Percentiles rank a stretch among this genome's conserved stretches.
phyloP scores from a whole-genome alignment of 1,140 invertebrate species.

The Ctenoplectra terminalis region DNA sequence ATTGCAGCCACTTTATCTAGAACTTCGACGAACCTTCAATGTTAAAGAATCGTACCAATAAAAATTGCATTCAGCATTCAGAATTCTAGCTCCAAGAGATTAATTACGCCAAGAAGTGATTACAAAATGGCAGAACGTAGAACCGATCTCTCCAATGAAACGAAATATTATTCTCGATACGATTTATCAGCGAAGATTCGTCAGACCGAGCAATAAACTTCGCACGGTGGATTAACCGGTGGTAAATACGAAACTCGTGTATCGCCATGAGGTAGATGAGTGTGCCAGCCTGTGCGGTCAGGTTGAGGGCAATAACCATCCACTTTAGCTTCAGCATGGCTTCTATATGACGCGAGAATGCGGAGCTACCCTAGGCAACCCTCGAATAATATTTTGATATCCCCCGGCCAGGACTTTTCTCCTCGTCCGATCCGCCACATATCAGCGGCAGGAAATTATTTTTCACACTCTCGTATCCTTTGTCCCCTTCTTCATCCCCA shows the following conservation, averaged over 20 bases:
- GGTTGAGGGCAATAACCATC: slow-evolving; percentile 55
- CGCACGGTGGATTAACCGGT: background rate
- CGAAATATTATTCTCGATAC: too few relatives aligned
- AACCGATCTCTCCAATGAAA: too few relatives aligned
- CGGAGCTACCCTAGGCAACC: slow-evolving; percentile 68
- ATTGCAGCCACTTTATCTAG: too few relatives aligned
- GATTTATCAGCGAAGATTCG: too few relatives aligned
- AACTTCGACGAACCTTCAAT: too few relatives aligned
- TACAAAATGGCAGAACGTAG: too few relatives aligned
- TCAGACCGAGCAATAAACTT: background rate
- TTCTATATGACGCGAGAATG: slow-evolving; percentile 50
- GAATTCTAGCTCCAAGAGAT: too few relatives aligned
- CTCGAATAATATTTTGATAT: slow-evolving; percentile 82
- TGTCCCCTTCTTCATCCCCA: background rate
- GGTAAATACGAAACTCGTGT: slow-evolving; percentile 46
- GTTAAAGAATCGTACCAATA: too few relatives aligned
- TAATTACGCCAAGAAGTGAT: too few relatives aligned
- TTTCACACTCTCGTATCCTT: slow-evolving; percentile 75
- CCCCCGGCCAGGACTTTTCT: slow-evolving; percentile 64
- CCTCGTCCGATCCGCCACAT: slow-evolving; percentile 72
- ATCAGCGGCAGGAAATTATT: slow-evolving; percentile 80
- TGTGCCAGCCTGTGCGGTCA: slow-evolving; percentile 34
- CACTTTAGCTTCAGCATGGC: slow-evolving; percentile 48
- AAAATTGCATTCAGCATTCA: too few relatives aligned
- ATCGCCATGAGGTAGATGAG: slow-evolving; percentile 32